These are phyloP conservation scores for Odontesthes bonariensis DNA, from an alignment of 2,113 vertebrate species.

Conservation along the genomic window DNA sequence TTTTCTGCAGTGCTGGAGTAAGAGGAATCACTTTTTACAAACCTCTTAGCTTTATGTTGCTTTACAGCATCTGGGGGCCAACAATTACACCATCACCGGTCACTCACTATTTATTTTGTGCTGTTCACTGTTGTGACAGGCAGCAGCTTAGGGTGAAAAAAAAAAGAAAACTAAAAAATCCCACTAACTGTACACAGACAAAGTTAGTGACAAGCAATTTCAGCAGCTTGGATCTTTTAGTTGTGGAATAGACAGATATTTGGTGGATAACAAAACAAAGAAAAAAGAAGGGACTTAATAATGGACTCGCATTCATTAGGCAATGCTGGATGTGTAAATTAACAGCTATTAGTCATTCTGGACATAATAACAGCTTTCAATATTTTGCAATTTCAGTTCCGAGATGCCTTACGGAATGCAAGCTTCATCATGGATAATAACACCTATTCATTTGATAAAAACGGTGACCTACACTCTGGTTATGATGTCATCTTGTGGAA, in stretches of 20 bases:
- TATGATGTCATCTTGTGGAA: slow-evolving; percentile 85
- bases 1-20: background rate
- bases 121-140: no score
- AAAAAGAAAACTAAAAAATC: no score
- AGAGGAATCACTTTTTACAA: background rate
- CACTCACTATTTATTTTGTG: no score
- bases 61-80: background rate
- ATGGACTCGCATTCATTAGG: background rate
- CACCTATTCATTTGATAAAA: slow-evolving; percentile 80
- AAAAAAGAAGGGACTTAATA: background rate
- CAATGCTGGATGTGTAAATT: background rate
- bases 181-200: no score
- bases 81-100: background rate
- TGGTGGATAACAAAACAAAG: background rate
- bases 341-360: background rate
- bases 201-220: no score
- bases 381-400: slow-evolving; percentile 74
- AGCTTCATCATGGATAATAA: slow-evolving; percentile 66
- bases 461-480: slow-evolving; percentile 80
- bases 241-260: no score
- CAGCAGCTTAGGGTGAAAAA: no score
- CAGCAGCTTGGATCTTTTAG: no score
- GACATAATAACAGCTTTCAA: slow-evolving; percentile 15
- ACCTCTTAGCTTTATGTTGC: no score
- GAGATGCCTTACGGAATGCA: slow-evolving; percentile 78